phyloP scores from a whole-genome alignment of 2,113 vertebrate genomes.

The Psophia crepitans region DNA sequence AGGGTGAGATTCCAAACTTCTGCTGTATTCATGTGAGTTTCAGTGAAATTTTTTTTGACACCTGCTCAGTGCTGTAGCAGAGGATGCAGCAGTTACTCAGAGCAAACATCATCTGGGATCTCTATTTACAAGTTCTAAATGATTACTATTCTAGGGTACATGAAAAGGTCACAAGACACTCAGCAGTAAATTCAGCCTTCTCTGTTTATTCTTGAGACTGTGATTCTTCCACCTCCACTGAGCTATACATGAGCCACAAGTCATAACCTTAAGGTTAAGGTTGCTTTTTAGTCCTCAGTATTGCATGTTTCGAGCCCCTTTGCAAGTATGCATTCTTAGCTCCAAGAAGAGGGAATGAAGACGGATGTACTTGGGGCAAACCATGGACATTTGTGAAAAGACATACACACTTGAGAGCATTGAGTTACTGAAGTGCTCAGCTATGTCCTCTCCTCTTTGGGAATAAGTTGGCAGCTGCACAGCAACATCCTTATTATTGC shows the following conservation, averaged over 20 bases:
- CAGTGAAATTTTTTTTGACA: neutral
- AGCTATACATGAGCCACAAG: neutral
- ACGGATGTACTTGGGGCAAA: neutral
- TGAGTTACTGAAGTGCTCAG: neutral
- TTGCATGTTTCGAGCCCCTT: neutral
- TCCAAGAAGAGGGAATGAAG: neutral
- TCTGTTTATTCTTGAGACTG: neutral
- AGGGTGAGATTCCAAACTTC: neutral
- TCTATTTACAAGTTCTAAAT: neutral
- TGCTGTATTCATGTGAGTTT: neutral
- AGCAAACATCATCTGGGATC: neutral
- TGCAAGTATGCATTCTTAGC: neutral
- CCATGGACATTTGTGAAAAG: neutral
- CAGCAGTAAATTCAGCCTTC: neutral
- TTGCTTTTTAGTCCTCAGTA: neutral
- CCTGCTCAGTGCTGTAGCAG: neutral
- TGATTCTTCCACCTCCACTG: neutral
- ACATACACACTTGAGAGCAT: accelerated
- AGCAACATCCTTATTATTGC: neutral
- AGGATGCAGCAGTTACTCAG: neutral
- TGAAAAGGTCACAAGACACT: neutral
- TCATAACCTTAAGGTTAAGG: neutral
- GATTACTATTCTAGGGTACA: neutral
- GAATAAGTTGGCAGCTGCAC: neutral
- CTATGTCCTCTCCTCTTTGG: neutral